Evolutionary conservation across 2,113 vertebrate genomes (phyloP).

Genomic region (Boleophthalmus pectinirostris): DNA sequence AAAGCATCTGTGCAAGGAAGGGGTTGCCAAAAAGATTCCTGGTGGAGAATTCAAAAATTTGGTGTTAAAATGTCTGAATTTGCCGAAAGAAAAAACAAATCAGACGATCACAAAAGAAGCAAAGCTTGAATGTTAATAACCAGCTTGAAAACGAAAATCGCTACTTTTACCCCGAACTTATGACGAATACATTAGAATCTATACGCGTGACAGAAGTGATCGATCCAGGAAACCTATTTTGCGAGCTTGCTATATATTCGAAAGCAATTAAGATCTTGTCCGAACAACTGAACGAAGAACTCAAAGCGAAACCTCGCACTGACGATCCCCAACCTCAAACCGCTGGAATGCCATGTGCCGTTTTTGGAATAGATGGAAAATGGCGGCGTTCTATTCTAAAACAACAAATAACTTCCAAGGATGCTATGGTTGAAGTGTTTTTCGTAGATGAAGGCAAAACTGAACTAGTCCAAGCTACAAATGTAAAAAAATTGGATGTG

Average conservation of each 20-base stretch:
- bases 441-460: constrained; percentile 86
- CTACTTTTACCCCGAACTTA: constrained; percentile 84
- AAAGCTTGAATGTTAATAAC: constrained; percentile 8
- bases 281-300: constrained; percentile 73
- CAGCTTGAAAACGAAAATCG: constrained; percentile 40
- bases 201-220: constrained; percentile 82
- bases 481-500: constrained; percentile 73
- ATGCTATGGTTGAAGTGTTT: constrained; percentile 76
- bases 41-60: constrained; percentile 61
- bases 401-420: constrained; percentile 51
- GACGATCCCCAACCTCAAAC: constrained; percentile 46
- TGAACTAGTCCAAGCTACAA: constrained; percentile 73
- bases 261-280: constrained; percentile 79
- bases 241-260: constrained; percentile 81
- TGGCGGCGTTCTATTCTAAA: constrained; percentile 86
- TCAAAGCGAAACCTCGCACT: constrained; percentile 39
- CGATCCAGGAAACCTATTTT: constrained; percentile 81
- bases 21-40: constrained; percentile 70
- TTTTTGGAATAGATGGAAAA: constrained; percentile 76
- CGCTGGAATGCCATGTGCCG: constrained; percentile 82
- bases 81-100: constrained; percentile 14
- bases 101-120: constrained; percentile 3
- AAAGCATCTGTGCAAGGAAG: constrained; percentile 73
- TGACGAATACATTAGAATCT: constrained; percentile 73
- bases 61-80: constrained; percentile 43